Percentiles rank a stretch among this genome's conserved stretches.
phyloP scores from a whole-genome alignment of 2,113 vertebrate genomes.

The Cinclus cinclus region DNA sequence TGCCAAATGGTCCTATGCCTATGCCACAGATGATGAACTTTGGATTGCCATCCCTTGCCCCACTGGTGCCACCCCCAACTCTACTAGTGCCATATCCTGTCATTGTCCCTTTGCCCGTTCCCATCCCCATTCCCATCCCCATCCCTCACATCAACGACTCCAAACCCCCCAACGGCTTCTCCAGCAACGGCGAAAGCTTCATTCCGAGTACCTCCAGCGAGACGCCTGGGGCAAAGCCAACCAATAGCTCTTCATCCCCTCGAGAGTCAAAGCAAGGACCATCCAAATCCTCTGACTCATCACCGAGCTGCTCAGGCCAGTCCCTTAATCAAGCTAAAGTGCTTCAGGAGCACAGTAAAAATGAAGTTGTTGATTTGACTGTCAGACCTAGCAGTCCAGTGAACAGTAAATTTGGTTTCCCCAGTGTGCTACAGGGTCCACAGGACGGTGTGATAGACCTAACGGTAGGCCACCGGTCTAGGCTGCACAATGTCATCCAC shows the following conservation, averaged over 20 bases:
- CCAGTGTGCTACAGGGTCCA: slow-evolving; percentile 73
- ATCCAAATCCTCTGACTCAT: slow-evolving; percentile 77
- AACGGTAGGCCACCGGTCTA: slow-evolving; percentile 87
- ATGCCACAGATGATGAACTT: slow-evolving; percentile 96
- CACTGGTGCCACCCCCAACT: slow-evolving; percentile 94
- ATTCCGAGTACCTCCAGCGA: slow-evolving; percentile 83
- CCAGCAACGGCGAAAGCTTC: slow-evolving; percentile 83
- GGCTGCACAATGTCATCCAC: slow-evolving; percentile 92
- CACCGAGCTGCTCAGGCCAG: slow-evolving; percentile 83
- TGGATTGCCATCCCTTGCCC: slow-evolving; percentile 93
- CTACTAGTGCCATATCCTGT: slow-evolving; percentile 97
- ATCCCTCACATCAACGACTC: slow-evolving; percentile 87
- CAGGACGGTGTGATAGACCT: slow-evolving; percentile 95
- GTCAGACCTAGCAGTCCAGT: slow-evolving; percentile 84
- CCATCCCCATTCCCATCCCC: slow-evolving; percentile 96
- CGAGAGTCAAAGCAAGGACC: slow-evolving; percentile 83
- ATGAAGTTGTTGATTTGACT: slow-evolving; percentile 85
- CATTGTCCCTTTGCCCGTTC: slow-evolving; percentile 94
- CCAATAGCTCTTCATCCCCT: slow-evolving; percentile 79
- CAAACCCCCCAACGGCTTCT: slow-evolving; percentile 86
- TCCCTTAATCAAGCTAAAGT: slow-evolving; percentile 79
- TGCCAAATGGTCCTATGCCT: slow-evolving; percentile 92
- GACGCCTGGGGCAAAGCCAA: slow-evolving; percentile 78
- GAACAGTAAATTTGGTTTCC: slow-evolving; percentile 77
- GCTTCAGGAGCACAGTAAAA: slow-evolving; percentile 79